These are phyloP conservation scores for Lysandra bellargus DNA, from an alignment of 2,888 invertebrate species.

Conservation along the genomic window DNA sequence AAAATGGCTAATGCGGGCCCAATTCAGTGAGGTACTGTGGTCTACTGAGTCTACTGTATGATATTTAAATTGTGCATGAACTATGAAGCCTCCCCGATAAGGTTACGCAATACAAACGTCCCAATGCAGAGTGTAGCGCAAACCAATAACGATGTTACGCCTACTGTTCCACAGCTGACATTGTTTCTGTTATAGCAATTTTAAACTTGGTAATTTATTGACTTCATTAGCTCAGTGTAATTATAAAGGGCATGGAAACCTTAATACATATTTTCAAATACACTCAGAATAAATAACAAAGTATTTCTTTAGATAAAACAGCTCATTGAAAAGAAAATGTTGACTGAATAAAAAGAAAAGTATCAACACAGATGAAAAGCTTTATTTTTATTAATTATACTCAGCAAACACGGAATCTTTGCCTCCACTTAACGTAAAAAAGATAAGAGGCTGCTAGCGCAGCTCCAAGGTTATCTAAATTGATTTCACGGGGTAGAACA, in stretches of 20 bases:
- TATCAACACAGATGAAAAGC: slow-evolving; percentile 3
- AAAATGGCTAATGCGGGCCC: too few relatives aligned
- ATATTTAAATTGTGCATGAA: not conserved
- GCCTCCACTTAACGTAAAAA: slow-evolving; percentile 4
- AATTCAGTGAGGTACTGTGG: not conserved
- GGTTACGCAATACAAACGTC: slow-evolving; percentile 29
- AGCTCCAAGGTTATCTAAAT: slow-evolving; percentile 21
- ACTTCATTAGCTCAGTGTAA: not conserved
- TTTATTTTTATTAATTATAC: slow-evolving; percentile 19
- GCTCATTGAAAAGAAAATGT: not conserved
- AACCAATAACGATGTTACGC: not conserved
- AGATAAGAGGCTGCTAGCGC: slow-evolving; percentile 18
- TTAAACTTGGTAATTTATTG: not conserved
- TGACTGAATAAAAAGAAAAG: not conserved
- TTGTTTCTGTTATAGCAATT: not conserved
- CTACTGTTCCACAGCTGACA: not conserved
- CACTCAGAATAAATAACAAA: not conserved
- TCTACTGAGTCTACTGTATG: not conserved
- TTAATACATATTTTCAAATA: not conserved
- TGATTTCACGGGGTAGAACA: slow-evolving; percentile 19
- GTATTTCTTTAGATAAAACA: not conserved
- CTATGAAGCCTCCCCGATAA: slow-evolving; percentile 3
- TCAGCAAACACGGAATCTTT: not conserved
- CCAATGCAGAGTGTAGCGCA: not conserved
- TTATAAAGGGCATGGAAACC: not conserved